Percentiles rank a stretch among this genome's conserved stretches.
Evolutionary conservation across 2,113 vertebrate species (phyloP).

Genomic region (Atherinomorus stipes): DNA sequence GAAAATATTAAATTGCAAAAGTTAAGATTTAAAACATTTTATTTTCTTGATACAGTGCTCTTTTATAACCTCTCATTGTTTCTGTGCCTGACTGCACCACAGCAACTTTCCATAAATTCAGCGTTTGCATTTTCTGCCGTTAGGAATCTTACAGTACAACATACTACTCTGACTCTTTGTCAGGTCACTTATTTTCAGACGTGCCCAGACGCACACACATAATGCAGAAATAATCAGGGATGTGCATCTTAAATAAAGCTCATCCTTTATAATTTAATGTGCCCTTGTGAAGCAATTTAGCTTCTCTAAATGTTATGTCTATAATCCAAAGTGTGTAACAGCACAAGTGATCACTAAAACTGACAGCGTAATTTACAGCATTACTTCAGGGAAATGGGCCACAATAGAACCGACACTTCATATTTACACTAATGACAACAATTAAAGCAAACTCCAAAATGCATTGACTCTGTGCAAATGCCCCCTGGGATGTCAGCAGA

Average conservation of each 20-base stretch:
- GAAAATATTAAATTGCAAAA: background rate
- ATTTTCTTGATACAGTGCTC: background rate
- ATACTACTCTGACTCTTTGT: background rate
- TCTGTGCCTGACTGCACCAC: background rate
- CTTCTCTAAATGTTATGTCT: constrained; percentile 41
- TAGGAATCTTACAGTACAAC: background rate
- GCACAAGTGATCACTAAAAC: constrained; percentile 42
- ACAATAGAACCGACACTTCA: constrained; percentile 79
- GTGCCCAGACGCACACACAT: background rate
- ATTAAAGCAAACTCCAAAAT: constrained; percentile 93
- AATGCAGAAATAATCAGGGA: background rate
- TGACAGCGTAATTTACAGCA: constrained; percentile 50
- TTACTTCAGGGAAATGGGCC: constrained; percentile 71
- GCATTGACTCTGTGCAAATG: constrained; percentile 89
- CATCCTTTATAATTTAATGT: background rate
- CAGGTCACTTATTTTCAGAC: constrained; percentile 1
- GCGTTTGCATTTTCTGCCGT: background rate
- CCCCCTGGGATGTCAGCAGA: constrained; percentile 90
- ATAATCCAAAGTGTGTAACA: constrained; percentile 41
- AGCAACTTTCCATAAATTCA: constrained; percentile 3
- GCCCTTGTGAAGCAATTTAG: constrained; percentile 29
- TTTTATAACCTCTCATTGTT: background rate
- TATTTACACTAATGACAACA: constrained; percentile 89
- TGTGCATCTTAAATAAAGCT: constrained; percentile 2
- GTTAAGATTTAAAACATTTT: background rate